These are phyloP conservation scores for Danaus plexippus DNA, from an alignment of 1,140 invertebrate genomes.

Conservation along the genomic window DNA sequence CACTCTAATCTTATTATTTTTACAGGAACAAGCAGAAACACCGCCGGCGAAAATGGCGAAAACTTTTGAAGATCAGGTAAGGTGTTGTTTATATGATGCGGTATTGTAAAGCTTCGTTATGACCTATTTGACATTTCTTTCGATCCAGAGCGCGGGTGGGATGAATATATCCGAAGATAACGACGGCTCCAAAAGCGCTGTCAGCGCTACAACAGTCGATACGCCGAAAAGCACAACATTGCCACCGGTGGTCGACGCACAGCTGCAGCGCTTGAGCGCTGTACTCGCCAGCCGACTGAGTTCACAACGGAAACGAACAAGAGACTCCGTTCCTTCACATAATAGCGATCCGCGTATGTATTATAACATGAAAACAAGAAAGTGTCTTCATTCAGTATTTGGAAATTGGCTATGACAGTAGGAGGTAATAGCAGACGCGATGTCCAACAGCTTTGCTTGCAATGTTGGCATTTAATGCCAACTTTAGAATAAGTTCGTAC, in stretches of 20 bases:
- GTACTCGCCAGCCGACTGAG: slow-evolving; percentile 35
- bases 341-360: slow-evolving; percentile 7
- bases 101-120: background rate
- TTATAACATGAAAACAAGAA: background rate
- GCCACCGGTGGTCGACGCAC: slow-evolving; percentile 37
- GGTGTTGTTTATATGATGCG: slow-evolving; percentile 1
- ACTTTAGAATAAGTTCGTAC: too few species aligned
- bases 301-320: slow-evolving; percentile 28
- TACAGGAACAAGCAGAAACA: slow-evolving; percentile 51
- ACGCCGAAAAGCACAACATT: slow-evolving; percentile 11
- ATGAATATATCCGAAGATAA: slow-evolving; percentile 8
- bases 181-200: slow-evolving; percentile 14
- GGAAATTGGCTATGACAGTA: too few species aligned
- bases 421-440: too few species aligned
- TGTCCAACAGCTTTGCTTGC: too few species aligned
- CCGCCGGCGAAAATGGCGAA: slow-evolving; percentile 62
- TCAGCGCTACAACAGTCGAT: slow-evolving; percentile 13
- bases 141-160: slow-evolving; percentile 20
- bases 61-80: slow-evolving; percentile 41
- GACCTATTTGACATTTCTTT: background rate
- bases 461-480: too few species aligned
- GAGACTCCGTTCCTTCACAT: slow-evolving; percentile 22
- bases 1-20: slow-evolving; percentile 12
- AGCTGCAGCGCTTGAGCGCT: slow-evolving; percentile 44
- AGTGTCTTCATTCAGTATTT: background rate